phyloP scores from a whole-genome alignment of 1,140 invertebrate species.

The Drosophila bocki region DNA sequence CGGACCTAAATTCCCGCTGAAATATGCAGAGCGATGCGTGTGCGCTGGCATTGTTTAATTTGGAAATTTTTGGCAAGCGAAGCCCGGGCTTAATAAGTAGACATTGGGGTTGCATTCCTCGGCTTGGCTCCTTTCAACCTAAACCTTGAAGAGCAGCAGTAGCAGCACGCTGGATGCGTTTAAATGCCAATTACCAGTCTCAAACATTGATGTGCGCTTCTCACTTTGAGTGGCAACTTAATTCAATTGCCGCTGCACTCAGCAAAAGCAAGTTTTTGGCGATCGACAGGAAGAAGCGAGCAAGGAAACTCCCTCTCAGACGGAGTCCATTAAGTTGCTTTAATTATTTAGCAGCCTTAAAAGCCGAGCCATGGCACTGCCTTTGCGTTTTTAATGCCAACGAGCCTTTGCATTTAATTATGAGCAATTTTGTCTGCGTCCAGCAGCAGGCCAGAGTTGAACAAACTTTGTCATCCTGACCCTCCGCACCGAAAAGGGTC shows the following conservation, averaged over 20 bases:
- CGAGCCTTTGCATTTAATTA: constrained; percentile 78
- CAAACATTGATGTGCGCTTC: constrained; percentile 67
- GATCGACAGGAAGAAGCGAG: constrained; percentile 15
- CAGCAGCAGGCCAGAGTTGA: constrained; percentile 18
- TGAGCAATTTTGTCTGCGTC: constrained; percentile 53
- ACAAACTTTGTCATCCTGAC: constrained; percentile 45
- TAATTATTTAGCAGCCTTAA: constrained; percentile 81
- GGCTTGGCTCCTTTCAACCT: neutral
- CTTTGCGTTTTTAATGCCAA: constrained; percentile 68
- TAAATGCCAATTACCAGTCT: constrained; percentile 65
- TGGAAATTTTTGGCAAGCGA: constrained; percentile 41
- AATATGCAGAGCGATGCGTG: constrained; percentile 66
- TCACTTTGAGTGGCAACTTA: constrained; percentile 72
- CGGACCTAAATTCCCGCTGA: constrained; percentile 59
- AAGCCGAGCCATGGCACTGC: constrained; percentile 68
- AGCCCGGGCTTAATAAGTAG: constrained; percentile 34
- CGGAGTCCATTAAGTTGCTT: constrained; percentile 78
- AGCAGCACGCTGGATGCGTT: constrained; percentile 22
- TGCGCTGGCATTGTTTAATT: constrained; percentile 51
- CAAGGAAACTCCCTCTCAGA: constrained; percentile 20
- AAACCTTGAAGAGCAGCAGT: constrained; percentile 19
- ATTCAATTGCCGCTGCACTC: constrained; percentile 80
- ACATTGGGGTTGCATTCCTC: constrained; percentile 35
- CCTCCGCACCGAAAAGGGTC: constrained; percentile 32
- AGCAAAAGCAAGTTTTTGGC: constrained; percentile 60